Percentiles rank a stretch among this genome's conserved stretches.
Evolutionary conservation across 1,140 invertebrate species (phyloP).

Genomic region (Camponotus pennsylvanicus): DNA sequence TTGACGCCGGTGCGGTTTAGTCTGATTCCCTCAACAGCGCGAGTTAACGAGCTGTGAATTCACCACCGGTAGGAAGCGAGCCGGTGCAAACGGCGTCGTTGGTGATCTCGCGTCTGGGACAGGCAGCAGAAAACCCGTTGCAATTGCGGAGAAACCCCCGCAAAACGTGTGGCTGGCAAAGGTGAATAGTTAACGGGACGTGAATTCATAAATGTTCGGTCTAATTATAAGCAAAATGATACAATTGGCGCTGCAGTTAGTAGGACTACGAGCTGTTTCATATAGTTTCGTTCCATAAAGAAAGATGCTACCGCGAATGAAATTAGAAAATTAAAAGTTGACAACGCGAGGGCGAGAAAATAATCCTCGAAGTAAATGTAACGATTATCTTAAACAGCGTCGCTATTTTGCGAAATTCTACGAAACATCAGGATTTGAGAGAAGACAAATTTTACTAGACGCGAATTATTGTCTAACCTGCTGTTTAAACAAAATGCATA

Average conservation of each 20-base stretch:
- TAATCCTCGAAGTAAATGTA: background rate
- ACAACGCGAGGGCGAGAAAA: background rate
- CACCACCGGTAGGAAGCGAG: slow-evolving; percentile 27
- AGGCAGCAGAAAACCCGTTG: slow-evolving; percentile 49
- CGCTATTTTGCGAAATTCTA: background rate
- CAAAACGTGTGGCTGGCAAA: slow-evolving; percentile 45
- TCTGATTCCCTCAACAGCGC: slow-evolving; percentile 51
- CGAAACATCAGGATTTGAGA: background rate
- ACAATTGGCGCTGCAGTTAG: slow-evolving; percentile 18
- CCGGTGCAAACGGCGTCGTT: slow-evolving; percentile 36
- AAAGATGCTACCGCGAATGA: background rate
- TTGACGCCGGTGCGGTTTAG: slow-evolving; percentile 51
- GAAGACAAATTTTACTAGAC: background rate
- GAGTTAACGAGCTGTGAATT: slow-evolving; percentile 63
- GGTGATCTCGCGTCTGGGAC: slow-evolving; percentile 43
- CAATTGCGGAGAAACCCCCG: slow-evolving; percentile 20
- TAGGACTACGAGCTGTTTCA: background rate
- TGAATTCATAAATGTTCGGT: slow-evolving; percentile 46
- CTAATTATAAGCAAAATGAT: slow-evolving; percentile 3
- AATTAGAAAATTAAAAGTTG: background rate
- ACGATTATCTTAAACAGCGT: background rate
- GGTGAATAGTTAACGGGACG: slow-evolving; percentile 57
- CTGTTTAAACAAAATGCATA: background rate
- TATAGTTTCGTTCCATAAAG: background rate
- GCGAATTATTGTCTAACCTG: background rate